A percentile compares a stretch with the other conserved stretches of the same genome.
These are phyloP conservation scores for Orientallactaga sibirica DNA, from an alignment of 2,797 vertebrate species.

Conservation along the genomic window DNA sequence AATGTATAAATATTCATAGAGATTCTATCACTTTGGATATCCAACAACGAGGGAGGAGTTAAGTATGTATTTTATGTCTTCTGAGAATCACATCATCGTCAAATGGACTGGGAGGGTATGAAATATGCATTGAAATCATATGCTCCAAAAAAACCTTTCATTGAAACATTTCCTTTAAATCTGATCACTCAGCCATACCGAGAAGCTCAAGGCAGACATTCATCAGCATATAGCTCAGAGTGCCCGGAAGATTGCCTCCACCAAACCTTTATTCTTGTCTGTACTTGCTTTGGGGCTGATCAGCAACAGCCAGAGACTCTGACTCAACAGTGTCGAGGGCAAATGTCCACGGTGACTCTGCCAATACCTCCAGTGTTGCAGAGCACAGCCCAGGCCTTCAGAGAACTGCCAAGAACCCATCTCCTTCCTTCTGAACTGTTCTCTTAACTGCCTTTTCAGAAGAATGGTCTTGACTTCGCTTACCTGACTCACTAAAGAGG, in stretches of 20 bases:
- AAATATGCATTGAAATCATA: conserved; percentile 32
- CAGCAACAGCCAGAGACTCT: background rate
- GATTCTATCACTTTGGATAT: conserved; percentile 9
- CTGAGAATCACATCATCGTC: conserved; percentile 33
- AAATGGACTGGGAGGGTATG: background rate
- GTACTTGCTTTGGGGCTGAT: background rate
- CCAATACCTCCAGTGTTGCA: background rate
- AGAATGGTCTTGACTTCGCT: background rate
- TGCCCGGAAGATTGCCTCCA: background rate
- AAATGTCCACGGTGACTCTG: background rate
- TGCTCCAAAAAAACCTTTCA: background rate
- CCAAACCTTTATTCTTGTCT: background rate
- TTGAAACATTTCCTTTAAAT: conserved; percentile 19
- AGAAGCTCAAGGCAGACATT: background rate
- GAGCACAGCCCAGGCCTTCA: too few relatives aligned
- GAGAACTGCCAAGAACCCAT: background rate
- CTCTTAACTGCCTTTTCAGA: background rate
- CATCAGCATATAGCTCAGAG: background rate
- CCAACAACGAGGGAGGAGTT: background rate
- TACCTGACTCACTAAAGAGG: background rate
- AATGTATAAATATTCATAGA: conserved; percentile 23
- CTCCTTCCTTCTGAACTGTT: background rate
- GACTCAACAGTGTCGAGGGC: background rate
- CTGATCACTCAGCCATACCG: background rate
- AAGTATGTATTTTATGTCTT: background rate